These are phyloP conservation scores for Oreocharis arfaki DNA, from an alignment of 2,113 vertebrate species.

Conservation along the genomic window DNA sequence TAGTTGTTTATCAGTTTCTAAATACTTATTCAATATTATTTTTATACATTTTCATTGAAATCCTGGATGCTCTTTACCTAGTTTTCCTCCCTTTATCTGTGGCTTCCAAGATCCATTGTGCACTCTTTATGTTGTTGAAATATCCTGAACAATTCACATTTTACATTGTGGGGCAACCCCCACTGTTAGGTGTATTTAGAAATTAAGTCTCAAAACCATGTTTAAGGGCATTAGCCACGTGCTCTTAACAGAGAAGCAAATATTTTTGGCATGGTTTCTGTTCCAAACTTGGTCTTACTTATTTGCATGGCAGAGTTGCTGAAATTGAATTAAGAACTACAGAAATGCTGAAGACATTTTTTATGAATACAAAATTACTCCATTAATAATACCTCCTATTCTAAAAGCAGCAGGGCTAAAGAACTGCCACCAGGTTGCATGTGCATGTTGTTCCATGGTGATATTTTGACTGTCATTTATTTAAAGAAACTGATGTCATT, in stretches of 20 bases:
- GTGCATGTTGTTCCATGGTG: not conserved
- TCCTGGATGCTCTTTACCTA: not conserved
- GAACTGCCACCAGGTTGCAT: not conserved
- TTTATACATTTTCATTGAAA: not conserved
- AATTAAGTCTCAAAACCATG: not conserved
- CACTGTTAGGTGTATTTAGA: not conserved
- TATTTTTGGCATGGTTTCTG: not conserved
- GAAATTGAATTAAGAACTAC: not conserved
- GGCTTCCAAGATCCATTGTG: not conserved
- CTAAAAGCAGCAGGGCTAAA: not conserved
- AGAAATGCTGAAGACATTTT: not conserved
- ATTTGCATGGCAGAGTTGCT: not conserved
- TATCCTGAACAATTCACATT: not conserved
- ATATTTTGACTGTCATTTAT: not conserved
- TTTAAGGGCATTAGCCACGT: not conserved
- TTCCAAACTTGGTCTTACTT: not conserved
- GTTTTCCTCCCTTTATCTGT: not conserved
- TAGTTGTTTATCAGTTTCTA: not conserved
- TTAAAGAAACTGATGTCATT: not conserved
- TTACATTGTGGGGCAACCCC: not conserved
- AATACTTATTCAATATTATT: not conserved
- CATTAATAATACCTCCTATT: not conserved
- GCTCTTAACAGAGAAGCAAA: not conserved
- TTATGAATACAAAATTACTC: not conserved
- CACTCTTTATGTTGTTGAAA: not conserved